phyloP scores from a whole-genome alignment of 2,113 vertebrate genomes.

The Neomonachus schauinslandi region DNA sequence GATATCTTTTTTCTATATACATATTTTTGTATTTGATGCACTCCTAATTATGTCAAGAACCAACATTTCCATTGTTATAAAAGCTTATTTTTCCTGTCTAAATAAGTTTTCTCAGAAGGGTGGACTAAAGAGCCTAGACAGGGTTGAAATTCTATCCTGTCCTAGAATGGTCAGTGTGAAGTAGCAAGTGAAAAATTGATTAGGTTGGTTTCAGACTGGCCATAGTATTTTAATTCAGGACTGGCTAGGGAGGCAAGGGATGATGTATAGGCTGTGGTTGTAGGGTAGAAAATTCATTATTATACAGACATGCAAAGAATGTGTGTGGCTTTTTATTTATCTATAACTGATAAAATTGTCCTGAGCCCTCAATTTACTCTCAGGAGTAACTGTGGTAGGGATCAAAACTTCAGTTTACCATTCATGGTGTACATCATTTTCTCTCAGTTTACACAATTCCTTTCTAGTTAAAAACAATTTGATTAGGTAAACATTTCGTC shows the following conservation, averaged over 20 bases:
- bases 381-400: background rate
- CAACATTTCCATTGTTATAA: background rate
- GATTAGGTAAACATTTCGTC: background rate
- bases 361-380: background rate
- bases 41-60: background rate
- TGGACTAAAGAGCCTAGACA: background rate
- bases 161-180: background rate
- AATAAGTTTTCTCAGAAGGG: background rate
- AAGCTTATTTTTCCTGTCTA: background rate
- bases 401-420: background rate
- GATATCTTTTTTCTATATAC: background rate
- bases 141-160: background rate
- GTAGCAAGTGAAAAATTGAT: background rate
- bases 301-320: background rate
- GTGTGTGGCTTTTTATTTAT: background rate
- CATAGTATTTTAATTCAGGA: slow-evolving; percentile 18
- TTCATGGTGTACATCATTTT: background rate
- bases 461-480: background rate
- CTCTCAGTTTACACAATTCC: background rate
- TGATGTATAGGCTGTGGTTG: background rate
- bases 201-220: background rate
- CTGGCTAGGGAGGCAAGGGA: background rate
- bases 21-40: background rate
- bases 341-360: background rate
- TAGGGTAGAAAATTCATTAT: background rate